Evolutionary conservation across 2,797 vertebrate species (phyloP).

Genomic region (Urocyon cinereoargenteus): DNA sequence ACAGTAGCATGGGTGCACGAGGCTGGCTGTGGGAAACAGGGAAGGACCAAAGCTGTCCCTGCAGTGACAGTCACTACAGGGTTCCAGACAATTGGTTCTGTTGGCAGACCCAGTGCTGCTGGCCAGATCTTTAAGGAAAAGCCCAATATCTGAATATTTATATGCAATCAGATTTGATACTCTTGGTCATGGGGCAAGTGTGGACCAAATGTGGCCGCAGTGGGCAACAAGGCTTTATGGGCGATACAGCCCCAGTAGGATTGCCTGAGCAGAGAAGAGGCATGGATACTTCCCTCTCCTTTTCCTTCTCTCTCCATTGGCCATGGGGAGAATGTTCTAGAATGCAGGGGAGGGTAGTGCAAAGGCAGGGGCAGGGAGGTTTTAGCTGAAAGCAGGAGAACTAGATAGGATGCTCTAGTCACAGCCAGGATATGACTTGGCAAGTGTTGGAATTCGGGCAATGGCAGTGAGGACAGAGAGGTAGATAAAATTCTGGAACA

Average conservation of each 20-base stretch:
- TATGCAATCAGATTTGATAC: not conserved
- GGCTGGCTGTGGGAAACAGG: accelerated
- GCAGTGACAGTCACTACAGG: accelerated
- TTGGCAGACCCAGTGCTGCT: not conserved
- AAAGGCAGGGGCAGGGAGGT: not conserved
- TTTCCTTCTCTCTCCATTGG: not conserved
- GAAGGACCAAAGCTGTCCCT: not conserved
- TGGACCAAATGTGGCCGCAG: not conserved
- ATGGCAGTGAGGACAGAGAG: not conserved
- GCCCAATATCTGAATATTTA: not conserved
- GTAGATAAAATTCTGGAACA: not conserved
- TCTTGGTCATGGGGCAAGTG: not conserved
- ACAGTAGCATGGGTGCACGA: accelerated
- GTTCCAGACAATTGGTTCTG: not conserved
- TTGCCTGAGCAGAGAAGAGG: not conserved
- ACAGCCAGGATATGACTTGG: not conserved
- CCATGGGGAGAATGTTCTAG: not conserved
- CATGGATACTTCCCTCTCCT: not conserved
- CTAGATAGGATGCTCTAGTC: not conserved
- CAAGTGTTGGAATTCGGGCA: no score
- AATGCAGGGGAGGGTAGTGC: not conserved
- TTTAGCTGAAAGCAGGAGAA: accelerated
- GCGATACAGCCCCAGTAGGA: accelerated
- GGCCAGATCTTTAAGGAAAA: not conserved
- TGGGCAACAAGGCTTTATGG: not conserved